Conservation (phyloP, 2,113 vertebrate genomes). For the Cyphomyrus discorhynchus region DNA sequence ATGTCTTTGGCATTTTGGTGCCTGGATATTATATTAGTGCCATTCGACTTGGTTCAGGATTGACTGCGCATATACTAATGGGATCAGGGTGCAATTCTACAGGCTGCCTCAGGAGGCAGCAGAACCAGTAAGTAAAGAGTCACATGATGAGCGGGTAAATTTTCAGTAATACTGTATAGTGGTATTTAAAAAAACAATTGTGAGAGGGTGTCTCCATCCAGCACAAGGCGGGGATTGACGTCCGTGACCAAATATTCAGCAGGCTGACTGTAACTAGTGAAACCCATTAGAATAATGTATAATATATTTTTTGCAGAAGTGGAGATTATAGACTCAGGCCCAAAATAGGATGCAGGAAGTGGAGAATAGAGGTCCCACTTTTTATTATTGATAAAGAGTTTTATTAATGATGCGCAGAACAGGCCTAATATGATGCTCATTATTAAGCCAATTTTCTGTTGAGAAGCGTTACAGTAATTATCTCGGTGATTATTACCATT, state of each 20-base stretch:
- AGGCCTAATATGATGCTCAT: background rate
- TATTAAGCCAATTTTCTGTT: background rate
- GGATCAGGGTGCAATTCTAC: background rate
- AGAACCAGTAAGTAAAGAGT: background rate
- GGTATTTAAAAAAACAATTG: background rate
- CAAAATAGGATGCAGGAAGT: background rate
- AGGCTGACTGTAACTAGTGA: background rate
- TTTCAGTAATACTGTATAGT: background rate
- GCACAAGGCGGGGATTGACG: background rate
- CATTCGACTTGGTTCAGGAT: background rate
- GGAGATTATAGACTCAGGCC: background rate
- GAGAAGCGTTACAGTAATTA: background rate
- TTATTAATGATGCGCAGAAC: constrained; percentile 4
- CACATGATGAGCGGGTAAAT: background rate
- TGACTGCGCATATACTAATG: background rate
- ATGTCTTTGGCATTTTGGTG: background rate
- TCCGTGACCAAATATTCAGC: background rate
- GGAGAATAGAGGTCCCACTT: background rate
- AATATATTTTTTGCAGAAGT: background rate
- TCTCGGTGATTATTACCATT: background rate
- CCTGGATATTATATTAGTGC: background rate
- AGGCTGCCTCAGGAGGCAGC: background rate
- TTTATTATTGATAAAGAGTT: background rate
- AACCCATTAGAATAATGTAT: constrained; percentile 1
- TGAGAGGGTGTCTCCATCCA: background rate